phyloP scores from a whole-genome alignment of 1,140 invertebrate species.

The Procambarus virginalis region DNA sequence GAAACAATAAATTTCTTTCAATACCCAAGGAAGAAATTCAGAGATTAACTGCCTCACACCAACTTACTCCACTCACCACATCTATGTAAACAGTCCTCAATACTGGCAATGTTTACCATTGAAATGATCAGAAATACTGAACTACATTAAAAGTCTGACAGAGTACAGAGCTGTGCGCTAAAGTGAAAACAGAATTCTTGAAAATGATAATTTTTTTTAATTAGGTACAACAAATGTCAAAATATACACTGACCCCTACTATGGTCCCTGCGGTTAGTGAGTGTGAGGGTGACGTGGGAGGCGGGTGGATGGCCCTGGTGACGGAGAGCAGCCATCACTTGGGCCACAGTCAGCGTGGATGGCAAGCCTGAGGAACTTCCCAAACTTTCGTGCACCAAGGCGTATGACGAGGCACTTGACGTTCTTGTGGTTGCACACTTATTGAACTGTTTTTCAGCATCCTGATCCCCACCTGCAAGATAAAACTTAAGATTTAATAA shows the following conservation, averaged over 20 bases:
- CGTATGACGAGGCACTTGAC: slow-evolving; percentile 45
- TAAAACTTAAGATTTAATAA: neutral
- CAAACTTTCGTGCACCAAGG: slow-evolving; percentile 48
- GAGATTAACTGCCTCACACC: too few species aligned
- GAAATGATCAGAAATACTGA: too few species aligned
- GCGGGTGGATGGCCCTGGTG: slow-evolving; percentile 49
- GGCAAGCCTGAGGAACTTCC: slow-evolving; percentile 48
- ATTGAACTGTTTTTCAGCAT: slow-evolving; percentile 33
- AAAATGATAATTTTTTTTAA: too few species aligned
- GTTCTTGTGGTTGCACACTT: slow-evolving; percentile 6
- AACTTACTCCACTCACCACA: too few species aligned
- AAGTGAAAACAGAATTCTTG: too few species aligned
- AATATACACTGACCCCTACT: slow-evolving; percentile 34
- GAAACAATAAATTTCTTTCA: too few species aligned
- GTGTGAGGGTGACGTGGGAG: slow-evolving; percentile 50
- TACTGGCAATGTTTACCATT: too few species aligned
- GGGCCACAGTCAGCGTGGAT: slow-evolving; percentile 51
- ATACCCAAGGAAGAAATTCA: too few species aligned
- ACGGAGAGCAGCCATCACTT: slow-evolving; percentile 56
- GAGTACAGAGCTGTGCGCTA: too few species aligned
- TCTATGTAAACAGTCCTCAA: too few species aligned
- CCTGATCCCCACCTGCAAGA: slow-evolving; percentile 7
- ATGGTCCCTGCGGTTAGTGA: slow-evolving; percentile 49
- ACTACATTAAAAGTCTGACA: too few species aligned
- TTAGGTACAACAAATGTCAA: too few species aligned